Base-by-base conservation (phyloP, 2,797 vertebrate genomes). In the Sorex maritimensis region DNA sequence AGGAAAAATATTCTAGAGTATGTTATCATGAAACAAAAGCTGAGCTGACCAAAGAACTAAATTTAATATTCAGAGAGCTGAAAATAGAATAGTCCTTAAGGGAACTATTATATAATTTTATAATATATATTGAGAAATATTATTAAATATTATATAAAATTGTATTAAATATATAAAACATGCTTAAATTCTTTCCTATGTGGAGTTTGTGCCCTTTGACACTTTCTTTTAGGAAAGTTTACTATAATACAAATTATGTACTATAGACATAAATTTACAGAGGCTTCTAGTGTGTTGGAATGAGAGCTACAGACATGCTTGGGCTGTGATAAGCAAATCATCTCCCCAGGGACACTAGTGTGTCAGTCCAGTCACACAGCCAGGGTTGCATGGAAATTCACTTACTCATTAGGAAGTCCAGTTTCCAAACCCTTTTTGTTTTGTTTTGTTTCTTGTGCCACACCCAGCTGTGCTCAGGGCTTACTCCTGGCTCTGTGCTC, bases 121-220 rank as follows among this genome's bases (percentile, higher is more conserved):
- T 89, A 34, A 92, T 89, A 83, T 74, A 68, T 85, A 72, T 81
- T 38, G 21, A 68, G 9, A 72, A 71, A 58, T 15, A 28, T 52
- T 69, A 17, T 10, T 79, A 69, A 1, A 52, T 67, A 61, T 41
- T 69, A 15, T 5, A 41, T 1, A 52, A 88, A 67, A 26, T 67
- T 2, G 24, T 24, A 71, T 38, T 49, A 71, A 78, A 69, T 52
- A 41, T 26, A 12, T n/a, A 72, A 49, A 6, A 7, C 65, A 67
- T 55, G 46, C 68, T 77, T 23, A 88, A 58, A 65, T 81, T 78
- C 19, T 23, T 82, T 44, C 8, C 17, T 71, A 49, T 38, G 49
- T 84, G 23, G n/a, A n/a, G 11, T 78, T 90, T 85, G 28, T 84
- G 89, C 5, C 65, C 13, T 84, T 92, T 88, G 83, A 24, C 10